Evolutionary conservation across 2,797 vertebrate species (phyloP).

Genomic region (Diglossa cyanea): DNA sequence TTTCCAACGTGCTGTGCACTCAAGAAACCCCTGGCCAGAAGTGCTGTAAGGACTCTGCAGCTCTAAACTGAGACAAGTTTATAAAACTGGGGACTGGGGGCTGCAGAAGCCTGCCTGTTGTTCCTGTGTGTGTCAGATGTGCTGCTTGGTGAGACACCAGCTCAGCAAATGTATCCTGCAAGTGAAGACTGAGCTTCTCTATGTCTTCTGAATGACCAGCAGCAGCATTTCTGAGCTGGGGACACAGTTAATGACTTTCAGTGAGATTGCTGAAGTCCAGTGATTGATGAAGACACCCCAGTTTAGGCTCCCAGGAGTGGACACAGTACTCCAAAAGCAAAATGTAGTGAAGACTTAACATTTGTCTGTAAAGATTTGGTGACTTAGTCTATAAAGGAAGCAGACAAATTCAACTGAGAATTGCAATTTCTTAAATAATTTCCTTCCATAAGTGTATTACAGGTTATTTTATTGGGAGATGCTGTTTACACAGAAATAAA

Average conservation of each 20-base stretch:
- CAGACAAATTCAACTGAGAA: background rate
- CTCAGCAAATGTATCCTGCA: background rate
- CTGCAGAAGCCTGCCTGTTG: background rate
- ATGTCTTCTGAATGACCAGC: background rate
- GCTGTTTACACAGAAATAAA: conserved; percentile 25
- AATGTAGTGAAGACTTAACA: background rate
- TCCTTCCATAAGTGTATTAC: background rate
- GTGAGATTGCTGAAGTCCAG: background rate
- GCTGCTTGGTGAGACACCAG: background rate
- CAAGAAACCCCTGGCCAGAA: background rate
- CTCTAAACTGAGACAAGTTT: background rate
- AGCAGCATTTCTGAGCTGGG: background rate
- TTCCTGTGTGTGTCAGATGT: background rate
- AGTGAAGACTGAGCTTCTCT: background rate
- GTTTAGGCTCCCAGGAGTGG: background rate
- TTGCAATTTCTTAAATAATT: conserved; percentile 26
- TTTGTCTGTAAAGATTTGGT: background rate
- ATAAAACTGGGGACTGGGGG: background rate
- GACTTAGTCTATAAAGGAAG: background rate
- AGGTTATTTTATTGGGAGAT: conserved; percentile 6
- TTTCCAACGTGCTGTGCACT: background rate
- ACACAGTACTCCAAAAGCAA: background rate
- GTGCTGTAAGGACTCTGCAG: background rate
- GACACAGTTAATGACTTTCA: background rate
- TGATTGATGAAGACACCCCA: background rate